Evolutionary conservation across 2,888 invertebrate genomes (phyloP), one percentile per base, ranked within the genome.

Genomic region (Ischnura elegans): DNA sequence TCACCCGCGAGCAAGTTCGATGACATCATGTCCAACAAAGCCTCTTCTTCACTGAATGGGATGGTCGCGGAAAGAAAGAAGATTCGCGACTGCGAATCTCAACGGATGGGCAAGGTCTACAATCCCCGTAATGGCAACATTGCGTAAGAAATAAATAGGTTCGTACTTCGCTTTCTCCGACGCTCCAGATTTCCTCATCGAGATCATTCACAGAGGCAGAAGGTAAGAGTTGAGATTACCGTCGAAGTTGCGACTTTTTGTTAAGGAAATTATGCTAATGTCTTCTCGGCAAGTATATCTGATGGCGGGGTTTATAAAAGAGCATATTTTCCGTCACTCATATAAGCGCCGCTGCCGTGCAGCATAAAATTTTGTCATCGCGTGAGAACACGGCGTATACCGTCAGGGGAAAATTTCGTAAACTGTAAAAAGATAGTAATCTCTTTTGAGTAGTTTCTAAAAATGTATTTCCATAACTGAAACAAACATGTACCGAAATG

Each of bases 1-100:
- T 86, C 86, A 86, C 46, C 86, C 13, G 45, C 42, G 46, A 86
- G 46, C 45, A 86, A 86, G 86, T 45, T 86, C 46, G 86, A 86
- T 86, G 86, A n/a, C 86, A 86, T 86, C 86, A 86, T 25, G 29
- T 36, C n/a, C 29, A 76, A 76, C n/a, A n/a, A 76, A 76, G 29
- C 29, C 29, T 76, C 4, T 10, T 29, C 13, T 36, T 36, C 29
- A 76, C 36, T 76, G 76, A 76, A 10, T 36, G 76, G 76, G 61
- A 6, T 76, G 36, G 13, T 76, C n/a, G 1, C 16, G 16, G 25
- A 36, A 76, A 76, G 10, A 36, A n/a, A 61, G 61, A 61, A 25
- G 61, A 29, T 66, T 29, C 29, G 19, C 29, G 47, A 13, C n/a
- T 29, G 29, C 6, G 66, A 66, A 29, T n/a, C 66, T 66, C 2